Base-by-base conservation (phyloP, 2,797 vertebrate genomes). In the Clamator glandarius region DNA sequence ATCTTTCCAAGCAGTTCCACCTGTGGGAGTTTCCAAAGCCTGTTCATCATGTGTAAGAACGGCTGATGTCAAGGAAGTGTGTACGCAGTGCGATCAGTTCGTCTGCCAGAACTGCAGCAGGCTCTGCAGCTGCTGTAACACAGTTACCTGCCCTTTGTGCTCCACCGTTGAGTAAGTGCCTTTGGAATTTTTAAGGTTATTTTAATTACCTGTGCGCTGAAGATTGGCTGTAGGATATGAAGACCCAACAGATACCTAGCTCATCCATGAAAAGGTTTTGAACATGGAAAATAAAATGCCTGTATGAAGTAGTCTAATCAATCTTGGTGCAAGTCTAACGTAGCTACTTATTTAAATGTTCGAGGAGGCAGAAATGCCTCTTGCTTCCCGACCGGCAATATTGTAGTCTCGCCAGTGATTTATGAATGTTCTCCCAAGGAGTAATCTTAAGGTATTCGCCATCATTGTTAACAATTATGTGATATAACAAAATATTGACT, bases 81-180 rank as follows among this genome's bases (percentile, higher is more conserved):
- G 98, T 8, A 26, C 94, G 1, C 98, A 97, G 76, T 98, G 98
- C 1, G 97, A 97, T 31, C 97, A 59, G 4, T 67, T 96, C 28
- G n/a, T 98, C 15, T 98, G 98, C 12, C 95, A 86, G 62, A 88
- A 6, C 64, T 98, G 98, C 58, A 91, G 97, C 87, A 96, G 92
- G 72, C 75, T 95, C 84, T 98, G 98, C 95, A 77, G 96, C 88
- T 83, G 95, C 93, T 98, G 98, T 1, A 97, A 78, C 7, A 4
- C 95, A 0, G 29, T 94, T 18, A 84, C 92, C 76, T 98, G 98
- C n/a, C 72, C 97, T 14, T 51, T 97, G 50, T 98, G 98, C 48
- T 95, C 96, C 12, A 23, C 97, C 4, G 3, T 74, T 5, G 97
- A 98, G 98, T 98, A 95, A 98, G 98, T 98, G 80, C 52, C 58